Percentiles rank a stretch among this genome's conserved stretches.
Conservation (phyloP, 2,888 invertebrate genomes). For the Drosophila neutralis region DNA sequence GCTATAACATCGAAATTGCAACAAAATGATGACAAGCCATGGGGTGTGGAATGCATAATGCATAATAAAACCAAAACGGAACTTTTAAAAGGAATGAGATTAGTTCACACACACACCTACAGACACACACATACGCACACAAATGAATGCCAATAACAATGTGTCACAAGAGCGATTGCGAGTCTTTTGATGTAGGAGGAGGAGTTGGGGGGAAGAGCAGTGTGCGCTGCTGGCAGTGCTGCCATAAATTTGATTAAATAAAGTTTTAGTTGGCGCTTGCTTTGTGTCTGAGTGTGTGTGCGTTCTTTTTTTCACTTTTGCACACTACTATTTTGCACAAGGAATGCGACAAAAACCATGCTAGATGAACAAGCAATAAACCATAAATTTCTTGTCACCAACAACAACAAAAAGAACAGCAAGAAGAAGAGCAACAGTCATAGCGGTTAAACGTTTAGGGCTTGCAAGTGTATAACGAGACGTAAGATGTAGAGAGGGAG, state of each 20-base stretch:
- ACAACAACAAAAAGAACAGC: conserved; percentile 35
- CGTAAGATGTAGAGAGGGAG: conserved; percentile 11
- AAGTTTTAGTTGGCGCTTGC: conserved; percentile 69
- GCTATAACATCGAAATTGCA: conserved; percentile 50
- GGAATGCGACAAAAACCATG: conserved; percentile 78
- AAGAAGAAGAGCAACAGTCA: conserved; percentile 30
- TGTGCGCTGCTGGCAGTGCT: conserved; percentile 36
- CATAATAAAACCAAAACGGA: conserved; percentile 58
- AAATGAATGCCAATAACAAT: conserved; percentile 66
- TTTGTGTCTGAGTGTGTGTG: conserved; percentile 33
- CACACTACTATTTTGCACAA: conserved; percentile 50
- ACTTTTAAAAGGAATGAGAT: conserved; percentile 47
- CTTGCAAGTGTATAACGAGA: conserved; percentile 49
- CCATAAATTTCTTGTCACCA: conserved; percentile 77
- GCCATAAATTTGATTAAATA: conserved; percentile 81
- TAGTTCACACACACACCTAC: conserved; percentile 26
- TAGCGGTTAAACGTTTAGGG: conserved; percentile 61
- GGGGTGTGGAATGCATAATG: conserved; percentile 43
- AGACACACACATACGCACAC: conserved; percentile 2
- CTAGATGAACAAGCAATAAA: conserved; percentile 79
- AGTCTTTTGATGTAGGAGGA: conserved; percentile 10
- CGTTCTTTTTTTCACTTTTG: conserved; percentile 19
- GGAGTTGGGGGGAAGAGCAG: neutral
- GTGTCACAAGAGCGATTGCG: conserved; percentile 56
- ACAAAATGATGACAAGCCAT: conserved; percentile 32